Base-by-base conservation (phyloP, 2,888 invertebrate species). In the Monopis laevigella region DNA sequence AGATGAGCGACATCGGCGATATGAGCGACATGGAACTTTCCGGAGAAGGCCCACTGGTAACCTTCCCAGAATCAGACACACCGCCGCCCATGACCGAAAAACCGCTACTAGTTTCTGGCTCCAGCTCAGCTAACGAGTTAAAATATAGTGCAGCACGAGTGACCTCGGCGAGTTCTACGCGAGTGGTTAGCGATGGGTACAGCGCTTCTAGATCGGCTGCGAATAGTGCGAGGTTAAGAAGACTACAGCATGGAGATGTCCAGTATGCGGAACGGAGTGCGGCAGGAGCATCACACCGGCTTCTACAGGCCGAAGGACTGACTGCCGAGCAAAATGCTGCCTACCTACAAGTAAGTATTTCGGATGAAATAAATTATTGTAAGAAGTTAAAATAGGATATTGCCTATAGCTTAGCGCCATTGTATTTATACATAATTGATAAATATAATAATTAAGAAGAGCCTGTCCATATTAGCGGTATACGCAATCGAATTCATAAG, bases 321-420 rank as follows among this genome's bases (percentile, higher is more conserved):
- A 89, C 90, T 16, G 89, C 93, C 1, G 93, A 95, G 72, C 91
- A 93, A 68, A 90, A 90, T 60, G 88, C 90, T 49, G 88, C 93
- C 44, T 85, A 89, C 50, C 86, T 90, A 51, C 90, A 93, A 86
- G 93, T 93, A 69, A 70, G 69, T 59, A 43, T n/a, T n/a, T n/a
- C n/a, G n/a, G n/a, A n/a, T n/a, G n/a, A n/a, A n/a, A n/a, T n/a
- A n/a, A n/a, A n/a, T n/a, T n/a, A n/a, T n/a, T n/a, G n/a, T n/a
- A n/a, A n/a, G n/a, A n/a, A n/a, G n/a, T n/a, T n/a, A n/a, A n/a
- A n/a, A n/a, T n/a, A n/a, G n/a, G n/a, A n/a, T n/a, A n/a, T n/a
- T n/a, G n/a, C n/a, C n/a, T n/a, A n/a, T n/a, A n/a, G n/a, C n/a
- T n/a, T n/a, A n/a, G n/a, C n/a, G n/a, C n/a, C n/a, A n/a, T n/a